These are phyloP conservation scores for Dicyrtoma fusca DNA, from an alignment of 2,888 invertebrate species.

Conservation along the genomic window DNA sequence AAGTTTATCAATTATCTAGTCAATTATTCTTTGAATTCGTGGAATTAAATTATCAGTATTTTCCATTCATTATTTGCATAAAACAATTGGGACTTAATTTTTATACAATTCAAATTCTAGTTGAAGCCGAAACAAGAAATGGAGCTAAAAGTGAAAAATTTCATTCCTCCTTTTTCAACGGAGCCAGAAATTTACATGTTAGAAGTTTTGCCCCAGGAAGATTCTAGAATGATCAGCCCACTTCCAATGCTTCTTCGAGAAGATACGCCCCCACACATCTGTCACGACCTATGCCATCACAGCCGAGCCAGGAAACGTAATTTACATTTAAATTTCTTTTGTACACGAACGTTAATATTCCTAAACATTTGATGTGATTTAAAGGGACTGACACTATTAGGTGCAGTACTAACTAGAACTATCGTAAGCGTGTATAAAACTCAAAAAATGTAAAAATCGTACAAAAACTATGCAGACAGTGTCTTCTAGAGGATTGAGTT, in stretches of 20 bases:
- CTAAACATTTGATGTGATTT: background rate
- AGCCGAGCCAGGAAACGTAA: constrained; percentile 56
- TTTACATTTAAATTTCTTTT: background rate
- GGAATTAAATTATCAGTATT: too few species aligned
- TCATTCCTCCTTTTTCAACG: constrained; percentile 61
- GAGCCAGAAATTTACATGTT: constrained; percentile 59
- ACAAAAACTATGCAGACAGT: too few species aligned
- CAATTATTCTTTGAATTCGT: too few species aligned
- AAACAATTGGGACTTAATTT: too few species aligned
- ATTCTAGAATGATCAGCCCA: constrained; percentile 55
- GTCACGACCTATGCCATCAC: constrained; percentile 57
- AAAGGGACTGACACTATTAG: background rate
- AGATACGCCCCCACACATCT: constrained; percentile 56
- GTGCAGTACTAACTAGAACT: too few species aligned
- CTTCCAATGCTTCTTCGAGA: constrained; percentile 55
- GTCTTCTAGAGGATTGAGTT: too few species aligned
- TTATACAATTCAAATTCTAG: too few species aligned
- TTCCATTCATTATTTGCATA: too few species aligned
- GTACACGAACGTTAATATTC: too few species aligned
- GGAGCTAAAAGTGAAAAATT: constrained; percentile 62
- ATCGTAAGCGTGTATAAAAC: too few species aligned
- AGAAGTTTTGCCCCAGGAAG: constrained; percentile 57
- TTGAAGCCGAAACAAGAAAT: constrained; percentile 62
- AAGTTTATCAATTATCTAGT: too few species aligned
- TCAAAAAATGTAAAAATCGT: too few species aligned